Base-by-base conservation (phyloP, 1,140 invertebrate species). In the Grapholita molesta region DNA sequence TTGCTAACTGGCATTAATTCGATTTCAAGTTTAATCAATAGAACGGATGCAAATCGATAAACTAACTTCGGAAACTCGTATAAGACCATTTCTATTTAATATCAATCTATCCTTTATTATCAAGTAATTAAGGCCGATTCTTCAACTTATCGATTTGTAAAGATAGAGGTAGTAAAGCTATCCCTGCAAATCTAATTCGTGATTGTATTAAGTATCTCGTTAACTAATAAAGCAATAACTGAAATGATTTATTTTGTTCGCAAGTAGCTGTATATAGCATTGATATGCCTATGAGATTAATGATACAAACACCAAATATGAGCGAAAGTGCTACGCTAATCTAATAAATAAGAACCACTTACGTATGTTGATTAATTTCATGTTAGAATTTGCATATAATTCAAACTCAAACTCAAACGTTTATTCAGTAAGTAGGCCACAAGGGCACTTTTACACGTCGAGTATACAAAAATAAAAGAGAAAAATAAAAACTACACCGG, bases 1-100 rank as follows among this genome's bases (percentile, higher is more conserved):
- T 80, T 77, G 68, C 64, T 75, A 73, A 78, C 73, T 68, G 48
- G 64, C 71, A 76, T 76, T 68, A 76, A 73, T 77, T 70, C 61
- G 42, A 67, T 70, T 55, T 42, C 55, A 72, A 77, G 70, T 72
- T 55, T 77, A 74, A 75, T 76, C 66, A 70, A 25, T 53, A 64
- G 42, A 72, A 73, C 77, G 73, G 68, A 72, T 68, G 73, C 57
- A 69, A 61, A 48, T 48, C 42, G 42, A 48, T 42, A 48, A 1
- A 48, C n/a, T 4, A 30, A 30, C 42, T 6, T 48, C 18, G 42
- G 1, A 48, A 48, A 21, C 42, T 48, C 42, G 42, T 48, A 48
- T 21, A 21, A 48, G 7, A 8, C 18, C 18, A 21, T 21, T 21
- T 15, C 8, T 2, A 3, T 21, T 48, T 21, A 2, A 48, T 21